phyloP scores from a whole-genome alignment of 2,888 invertebrate species.

The Eilema griseolum region DNA sequence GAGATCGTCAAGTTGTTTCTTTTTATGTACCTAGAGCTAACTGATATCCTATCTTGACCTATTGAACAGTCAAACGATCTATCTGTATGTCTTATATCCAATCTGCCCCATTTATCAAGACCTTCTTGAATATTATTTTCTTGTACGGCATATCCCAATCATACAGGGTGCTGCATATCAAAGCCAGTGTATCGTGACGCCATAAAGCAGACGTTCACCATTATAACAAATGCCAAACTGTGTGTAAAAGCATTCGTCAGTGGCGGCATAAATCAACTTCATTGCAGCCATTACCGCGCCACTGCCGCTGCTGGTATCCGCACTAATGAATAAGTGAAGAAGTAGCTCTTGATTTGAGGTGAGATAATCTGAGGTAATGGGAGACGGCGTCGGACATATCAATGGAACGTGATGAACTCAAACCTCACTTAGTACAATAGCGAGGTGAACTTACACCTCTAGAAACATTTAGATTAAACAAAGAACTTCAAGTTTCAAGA shows the following conservation, averaged over 20 bases:
- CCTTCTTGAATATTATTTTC: not conserved
- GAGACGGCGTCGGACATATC: not conserved
- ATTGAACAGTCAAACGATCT: not conserved
- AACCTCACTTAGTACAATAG: not conserved
- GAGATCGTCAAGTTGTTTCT: no score
- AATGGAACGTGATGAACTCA: not conserved
- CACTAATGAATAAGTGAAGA: conserved; percentile 2
- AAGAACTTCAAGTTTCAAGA: not conserved
- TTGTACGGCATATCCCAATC: not conserved
- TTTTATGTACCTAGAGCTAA: not conserved
- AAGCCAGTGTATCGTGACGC: conserved; percentile 48
- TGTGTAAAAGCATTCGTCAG: conserved; percentile 71
- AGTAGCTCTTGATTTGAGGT: not conserved
- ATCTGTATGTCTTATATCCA: not conserved
- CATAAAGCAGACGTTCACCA: conserved; percentile 57
- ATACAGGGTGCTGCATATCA: not conserved
- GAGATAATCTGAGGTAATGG: not conserved
- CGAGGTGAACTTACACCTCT: not conserved
- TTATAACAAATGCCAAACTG: conserved; percentile 63
- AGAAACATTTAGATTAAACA: not conserved
- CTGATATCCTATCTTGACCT: not conserved
- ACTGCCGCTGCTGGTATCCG: conserved; percentile 4
- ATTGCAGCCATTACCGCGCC: conserved; percentile 50
- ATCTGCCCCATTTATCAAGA: not conserved
- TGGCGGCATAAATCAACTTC: conserved; percentile 60